Evolutionary conservation across 2,888 invertebrate species (phyloP).

Genomic region (Alsophila aescularia): DNA sequence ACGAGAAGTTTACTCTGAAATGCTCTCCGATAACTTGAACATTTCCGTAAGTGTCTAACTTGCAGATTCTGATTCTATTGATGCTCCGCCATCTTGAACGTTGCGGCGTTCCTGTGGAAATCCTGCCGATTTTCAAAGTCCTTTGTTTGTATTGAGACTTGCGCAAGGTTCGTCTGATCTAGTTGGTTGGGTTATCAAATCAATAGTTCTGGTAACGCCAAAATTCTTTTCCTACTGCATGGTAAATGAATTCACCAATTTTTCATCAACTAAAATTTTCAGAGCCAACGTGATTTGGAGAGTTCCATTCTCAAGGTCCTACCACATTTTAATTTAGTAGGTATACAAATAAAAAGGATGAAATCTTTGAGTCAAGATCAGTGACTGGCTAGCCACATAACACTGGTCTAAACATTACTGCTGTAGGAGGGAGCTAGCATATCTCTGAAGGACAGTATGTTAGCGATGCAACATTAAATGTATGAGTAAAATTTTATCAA

Average conservation of each 20-base stretch:
- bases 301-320: neutral
- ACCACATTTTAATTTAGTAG: no score
- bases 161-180: conserved; percentile 24
- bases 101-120: conserved; percentile 44
- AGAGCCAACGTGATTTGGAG: no score
- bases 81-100: conserved; percentile 33
- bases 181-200: conserved; percentile 53
- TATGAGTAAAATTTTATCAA: no score
- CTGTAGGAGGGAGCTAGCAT: no score
- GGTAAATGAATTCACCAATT: neutral
- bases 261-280: no score
- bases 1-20: conserved; percentile 76
- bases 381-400: no score
- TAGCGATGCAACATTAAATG: no score
- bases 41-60: conserved; percentile 60
- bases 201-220: conserved; percentile 32
- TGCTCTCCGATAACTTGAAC: conserved; percentile 70
- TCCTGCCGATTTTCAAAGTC: conserved; percentile 44
- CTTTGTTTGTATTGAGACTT: conserved; percentile 28
- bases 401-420: no score
- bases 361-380: no score
- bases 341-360: no score
- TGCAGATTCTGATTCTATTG: conserved; percentile 12
- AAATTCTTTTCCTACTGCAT: neutral
- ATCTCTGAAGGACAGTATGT: no score